phyloP scores from a whole-genome alignment of 2,113 vertebrate species.

The Agapornis roseicollis region DNA sequence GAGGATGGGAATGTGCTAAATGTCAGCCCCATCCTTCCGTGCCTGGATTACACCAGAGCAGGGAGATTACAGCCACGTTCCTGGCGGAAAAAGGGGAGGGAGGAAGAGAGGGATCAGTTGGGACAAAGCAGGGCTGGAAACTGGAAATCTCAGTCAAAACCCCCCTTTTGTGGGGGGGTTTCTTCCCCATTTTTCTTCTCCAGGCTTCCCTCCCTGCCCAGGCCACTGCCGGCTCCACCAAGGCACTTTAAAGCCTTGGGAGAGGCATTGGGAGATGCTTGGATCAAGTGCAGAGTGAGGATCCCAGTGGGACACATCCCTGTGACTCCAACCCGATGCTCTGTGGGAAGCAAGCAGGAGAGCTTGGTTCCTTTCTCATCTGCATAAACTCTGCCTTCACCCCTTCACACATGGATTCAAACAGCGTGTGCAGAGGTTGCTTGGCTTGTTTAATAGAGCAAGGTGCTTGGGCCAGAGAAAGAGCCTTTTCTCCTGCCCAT shows the following conservation, averaged over 20 bases:
- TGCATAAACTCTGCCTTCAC: background rate
- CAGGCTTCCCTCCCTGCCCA: too few species aligned
- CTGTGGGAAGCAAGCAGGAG: background rate
- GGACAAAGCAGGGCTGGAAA: background rate
- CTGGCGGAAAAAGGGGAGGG: rapidly evolving
- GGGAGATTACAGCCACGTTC: background rate
- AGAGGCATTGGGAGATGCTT: rapidly evolving
- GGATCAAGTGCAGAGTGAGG: background rate
- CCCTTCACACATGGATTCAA: background rate
- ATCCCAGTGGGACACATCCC: rapidly evolving
- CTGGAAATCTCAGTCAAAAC: background rate
- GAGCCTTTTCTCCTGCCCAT: background rate
- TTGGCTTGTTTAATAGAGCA: background rate
- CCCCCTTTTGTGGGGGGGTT: rapidly evolving
- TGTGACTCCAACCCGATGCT: rapidly evolving
- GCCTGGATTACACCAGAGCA: background rate
- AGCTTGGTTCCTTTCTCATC: background rate
- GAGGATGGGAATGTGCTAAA: rapidly evolving
- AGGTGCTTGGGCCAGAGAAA: background rate
- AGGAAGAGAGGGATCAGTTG: background rate
- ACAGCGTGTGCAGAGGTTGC: background rate
- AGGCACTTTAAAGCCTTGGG: background rate
- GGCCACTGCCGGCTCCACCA: background rate
- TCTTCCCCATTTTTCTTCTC: background rate
- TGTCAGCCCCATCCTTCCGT: rapidly evolving